These are phyloP conservation scores for Watsonalla binaria DNA, from an alignment of 2,888 invertebrate genomes.

Conservation along the genomic window DNA sequence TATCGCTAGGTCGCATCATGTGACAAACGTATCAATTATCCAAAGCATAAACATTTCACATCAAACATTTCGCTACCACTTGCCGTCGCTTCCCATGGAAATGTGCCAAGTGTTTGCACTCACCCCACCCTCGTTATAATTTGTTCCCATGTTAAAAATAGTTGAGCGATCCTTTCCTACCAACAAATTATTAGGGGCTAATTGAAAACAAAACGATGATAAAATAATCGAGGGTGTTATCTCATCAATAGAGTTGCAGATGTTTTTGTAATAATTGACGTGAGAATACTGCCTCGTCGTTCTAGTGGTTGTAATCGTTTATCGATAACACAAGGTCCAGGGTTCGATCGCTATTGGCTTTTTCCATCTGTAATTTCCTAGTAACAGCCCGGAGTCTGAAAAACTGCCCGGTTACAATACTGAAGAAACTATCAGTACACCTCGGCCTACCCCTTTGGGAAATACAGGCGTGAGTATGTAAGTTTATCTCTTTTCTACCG, in stretches of 20 bases:
- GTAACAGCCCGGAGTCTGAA: too few relatives aligned
- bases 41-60: slow-evolving; percentile 39
- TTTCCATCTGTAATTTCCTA: neutral
- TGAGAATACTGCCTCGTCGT: too few relatives aligned
- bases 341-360: too few relatives aligned
- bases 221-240: slow-evolving; percentile 12
- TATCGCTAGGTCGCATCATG: slow-evolving; percentile 31
- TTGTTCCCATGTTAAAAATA: slow-evolving; percentile 15
- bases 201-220: slow-evolving; percentile 23
- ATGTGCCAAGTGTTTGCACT: slow-evolving; percentile 44
- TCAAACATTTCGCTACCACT: slow-evolving; percentile 37
- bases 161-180: slow-evolving; percentile 8
- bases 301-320: too few relatives aligned
- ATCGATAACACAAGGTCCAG: too few relatives aligned
- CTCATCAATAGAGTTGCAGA: slow-evolving; percentile 10
- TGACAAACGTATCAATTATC: slow-evolving; percentile 47
- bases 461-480: too few relatives aligned
- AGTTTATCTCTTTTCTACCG: too few relatives aligned
- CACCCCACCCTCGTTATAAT: slow-evolving; percentile 18
- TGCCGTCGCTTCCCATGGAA: slow-evolving; percentile 47
- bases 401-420: too few relatives aligned
- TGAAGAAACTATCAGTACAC: too few relatives aligned
- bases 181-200: slow-evolving; percentile 24
- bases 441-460: too few relatives aligned
- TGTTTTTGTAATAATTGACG: slow-evolving; percentile 12